Percentiles rank a stretch among this genome's conserved stretches.
These are phyloP conservation scores for Hippocampus guttulatus DNA, from an alignment of 2,113 vertebrate genomes.

Conservation along the genomic window DNA sequence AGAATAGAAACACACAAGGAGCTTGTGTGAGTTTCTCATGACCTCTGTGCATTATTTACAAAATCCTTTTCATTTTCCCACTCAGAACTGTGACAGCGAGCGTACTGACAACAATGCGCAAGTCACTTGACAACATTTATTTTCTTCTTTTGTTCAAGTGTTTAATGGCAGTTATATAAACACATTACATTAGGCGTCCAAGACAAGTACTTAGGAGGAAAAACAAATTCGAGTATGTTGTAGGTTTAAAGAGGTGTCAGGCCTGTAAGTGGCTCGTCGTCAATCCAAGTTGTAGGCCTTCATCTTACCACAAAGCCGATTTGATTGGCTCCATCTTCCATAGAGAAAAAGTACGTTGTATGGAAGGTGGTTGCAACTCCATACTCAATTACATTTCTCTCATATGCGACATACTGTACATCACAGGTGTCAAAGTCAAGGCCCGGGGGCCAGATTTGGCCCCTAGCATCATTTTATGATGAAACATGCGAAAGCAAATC, in stretches of 20 bases:
- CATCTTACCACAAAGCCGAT: neutral
- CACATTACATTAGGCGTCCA: too few species aligned
- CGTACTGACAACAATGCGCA: neutral
- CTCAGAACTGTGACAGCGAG: neutral
- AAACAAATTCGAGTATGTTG: too few species aligned
- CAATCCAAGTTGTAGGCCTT: neutral
- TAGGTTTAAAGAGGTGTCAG: neutral
- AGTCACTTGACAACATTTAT: neutral
- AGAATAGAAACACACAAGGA: neutral
- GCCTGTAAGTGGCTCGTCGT: neutral
- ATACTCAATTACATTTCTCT: neutral
- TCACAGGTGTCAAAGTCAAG: too few species aligned
- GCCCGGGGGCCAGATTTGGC: too few species aligned
- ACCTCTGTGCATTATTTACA: neutral
- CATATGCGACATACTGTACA: neutral
- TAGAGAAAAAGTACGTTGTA: neutral
- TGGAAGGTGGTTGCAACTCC: neutral
- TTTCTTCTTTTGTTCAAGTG: neutral
- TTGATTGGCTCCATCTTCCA: neutral
- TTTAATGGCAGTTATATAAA: neutral
- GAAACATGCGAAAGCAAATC: too few species aligned
- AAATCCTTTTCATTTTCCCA: neutral
- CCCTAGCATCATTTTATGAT: too few species aligned
- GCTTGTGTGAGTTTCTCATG: conserved; percentile 4
- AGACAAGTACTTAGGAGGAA: neutral